Evolutionary conservation across 2,113 vertebrate genomes (phyloP), one percentile per base, ranked within the genome.

Genomic region (Mandrillus leucophaeus): DNA sequence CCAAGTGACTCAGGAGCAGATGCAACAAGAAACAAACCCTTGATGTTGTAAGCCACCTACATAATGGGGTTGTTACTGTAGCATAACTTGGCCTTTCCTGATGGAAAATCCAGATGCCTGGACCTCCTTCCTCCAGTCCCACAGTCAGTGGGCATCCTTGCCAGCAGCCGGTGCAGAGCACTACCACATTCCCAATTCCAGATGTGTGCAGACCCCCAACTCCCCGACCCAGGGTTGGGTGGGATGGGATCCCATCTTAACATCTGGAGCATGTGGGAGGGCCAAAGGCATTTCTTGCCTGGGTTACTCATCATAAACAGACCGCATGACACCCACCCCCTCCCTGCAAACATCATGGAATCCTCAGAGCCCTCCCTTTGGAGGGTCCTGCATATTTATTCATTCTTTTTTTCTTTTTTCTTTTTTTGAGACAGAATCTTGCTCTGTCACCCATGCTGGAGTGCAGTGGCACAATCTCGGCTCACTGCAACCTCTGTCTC

Each of bases 381-480:
- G 78, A 43, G 32, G 30, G 3, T n/a, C 2, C 0, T 64, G 27
- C 61, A 64, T 64, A 64, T 64, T 64, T 64, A 64, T 30, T 64
- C 5, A 30, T 64, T 64, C 5, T 13, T 64, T 64, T 30, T 32
- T 64, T 5, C 18, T 1, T 17, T 52, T 17, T 17, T 55, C 48
- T 20, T 20, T 55, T 64, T 64, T 30, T 2, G 6, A 64, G 61
- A 64, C 61, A 64, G 27, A 30, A 2, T 30, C 61, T 64, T 64
- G 27, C 61, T 64, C 12, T 64, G 61, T 13, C 30, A 30, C 12
- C 61, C 12, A 64, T 27, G 61, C 27, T 64, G 12, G 61, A 64
- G 61, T 32, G 2, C 2, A 64, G 12, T 32, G 61, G 27, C 61
- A 32, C 2, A 0, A 64, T 64, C 27, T 64, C 0, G 2, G 61